Evolutionary conservation across 30 jellyfish, hydroid and myxozoan species (phyloP).

Genomic region (Rhopilema esculentum): DNA sequence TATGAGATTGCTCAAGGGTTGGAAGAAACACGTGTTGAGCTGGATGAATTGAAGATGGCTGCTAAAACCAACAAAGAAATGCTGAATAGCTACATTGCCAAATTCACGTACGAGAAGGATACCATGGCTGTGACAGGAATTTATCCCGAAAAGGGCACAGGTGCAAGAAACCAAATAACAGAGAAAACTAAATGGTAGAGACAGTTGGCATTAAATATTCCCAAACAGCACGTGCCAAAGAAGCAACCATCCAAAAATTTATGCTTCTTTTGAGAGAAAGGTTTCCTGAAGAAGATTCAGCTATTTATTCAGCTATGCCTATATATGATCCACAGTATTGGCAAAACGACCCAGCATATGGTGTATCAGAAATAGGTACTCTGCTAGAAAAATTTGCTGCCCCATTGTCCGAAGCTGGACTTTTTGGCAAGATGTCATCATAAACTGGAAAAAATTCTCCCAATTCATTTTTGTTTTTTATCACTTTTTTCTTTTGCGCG

Average conservation of each 20-base stretch:
- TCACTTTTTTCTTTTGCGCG: too few species aligned
- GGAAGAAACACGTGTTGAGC: conserved; percentile 26
- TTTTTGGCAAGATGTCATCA: neutral
- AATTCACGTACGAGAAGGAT: conserved; percentile 9
- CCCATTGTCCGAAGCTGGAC: neutral
- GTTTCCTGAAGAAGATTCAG: neutral
- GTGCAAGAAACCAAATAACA: neutral
- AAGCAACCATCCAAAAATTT: neutral
- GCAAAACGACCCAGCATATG: neutral
- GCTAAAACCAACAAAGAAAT: conserved; percentile 55
- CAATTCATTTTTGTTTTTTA: too few species aligned
- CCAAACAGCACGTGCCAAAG: neutral
- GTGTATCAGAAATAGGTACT: neutral
- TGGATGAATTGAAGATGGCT: conserved; percentile 21
- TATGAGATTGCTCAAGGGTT: conserved; percentile 20
- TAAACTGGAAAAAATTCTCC: neutral
- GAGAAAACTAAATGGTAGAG: conserved; percentile 8
- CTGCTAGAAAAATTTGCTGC: neutral
- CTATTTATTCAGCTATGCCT: neutral
- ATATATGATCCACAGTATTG: neutral
- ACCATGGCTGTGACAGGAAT: conserved; percentile 2
- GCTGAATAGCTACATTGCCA: conserved; percentile 24
- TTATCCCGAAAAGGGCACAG: conserved; percentile 5
- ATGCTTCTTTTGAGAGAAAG: neutral
- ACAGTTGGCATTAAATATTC: conserved; percentile 13